Percentiles rank a stretch among this genome's conserved stretches.
These are phyloP conservation scores for Rhegmatorhina hoffmannsi DNA, from an alignment of 2,113 vertebrate genomes.

Conservation along the genomic window DNA sequence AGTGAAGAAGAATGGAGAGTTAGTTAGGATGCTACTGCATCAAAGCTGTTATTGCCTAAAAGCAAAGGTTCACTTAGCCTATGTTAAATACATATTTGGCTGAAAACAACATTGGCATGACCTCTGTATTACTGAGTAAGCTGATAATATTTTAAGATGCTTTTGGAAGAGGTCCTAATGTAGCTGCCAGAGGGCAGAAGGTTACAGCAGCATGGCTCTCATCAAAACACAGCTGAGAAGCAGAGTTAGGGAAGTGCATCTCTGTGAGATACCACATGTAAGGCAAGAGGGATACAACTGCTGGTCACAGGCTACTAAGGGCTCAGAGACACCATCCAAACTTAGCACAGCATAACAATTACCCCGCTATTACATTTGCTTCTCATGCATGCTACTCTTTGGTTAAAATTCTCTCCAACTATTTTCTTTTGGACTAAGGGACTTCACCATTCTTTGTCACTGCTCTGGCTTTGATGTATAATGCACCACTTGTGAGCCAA, in stretches of 20 bases:
- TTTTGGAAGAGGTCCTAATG: not conserved
- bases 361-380: not conserved
- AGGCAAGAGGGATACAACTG: not conserved
- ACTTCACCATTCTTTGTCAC: not conserved
- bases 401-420: not conserved
- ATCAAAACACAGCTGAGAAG: not conserved
- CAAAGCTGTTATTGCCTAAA: not conserved
- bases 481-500: not conserved
- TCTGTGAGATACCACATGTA: not conserved
- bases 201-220: not conserved
- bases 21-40: not conserved
- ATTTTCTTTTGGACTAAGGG: not conserved
- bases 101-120: not conserved
- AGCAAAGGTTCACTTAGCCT: not conserved
- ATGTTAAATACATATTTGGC: not conserved
- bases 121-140: not conserved
- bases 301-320: not conserved
- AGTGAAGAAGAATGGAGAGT: not conserved
- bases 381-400: not conserved
- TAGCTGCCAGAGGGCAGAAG: not conserved
- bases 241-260: not conserved
- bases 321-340: not conserved
- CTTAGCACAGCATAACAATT: not conserved
- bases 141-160: conserved; percentile 8
- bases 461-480: not conserved